Conservation (phyloP, 2,113 vertebrate genomes). For the Scomber scombrus region DNA sequence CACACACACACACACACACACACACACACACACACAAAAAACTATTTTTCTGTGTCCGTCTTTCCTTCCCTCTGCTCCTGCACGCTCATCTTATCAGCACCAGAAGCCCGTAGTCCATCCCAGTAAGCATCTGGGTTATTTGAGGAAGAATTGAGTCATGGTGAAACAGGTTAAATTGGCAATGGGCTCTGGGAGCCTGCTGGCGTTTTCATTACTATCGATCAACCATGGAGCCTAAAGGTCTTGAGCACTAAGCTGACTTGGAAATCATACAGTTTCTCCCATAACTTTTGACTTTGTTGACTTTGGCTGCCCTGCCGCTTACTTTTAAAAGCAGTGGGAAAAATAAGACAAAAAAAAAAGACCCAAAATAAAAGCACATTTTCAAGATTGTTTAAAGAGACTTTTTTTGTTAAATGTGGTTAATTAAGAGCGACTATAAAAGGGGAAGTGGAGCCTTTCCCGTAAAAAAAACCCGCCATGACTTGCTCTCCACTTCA, state of each 20-base stretch:
- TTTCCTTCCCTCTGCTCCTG: constrained; percentile 27
- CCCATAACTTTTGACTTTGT: constrained; percentile 37
- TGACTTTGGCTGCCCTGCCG: constrained; percentile 26
- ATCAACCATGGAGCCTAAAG: constrained; percentile 71
- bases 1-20: constrained; percentile 14
- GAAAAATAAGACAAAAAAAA: constrained; percentile 25
- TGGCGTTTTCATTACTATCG: constrained; percentile 70
- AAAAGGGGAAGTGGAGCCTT: background rate
- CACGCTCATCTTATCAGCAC: constrained; percentile 58
- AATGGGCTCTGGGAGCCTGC: constrained; percentile 61
- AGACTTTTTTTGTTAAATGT: background rate
- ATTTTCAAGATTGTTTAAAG: constrained; percentile 14
- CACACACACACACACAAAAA: background rate
- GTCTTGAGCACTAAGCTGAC: constrained; percentile 42
- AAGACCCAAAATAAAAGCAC: constrained; percentile 29
- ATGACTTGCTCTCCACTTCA: constrained; percentile 4
- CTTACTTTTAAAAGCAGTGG: constrained; percentile 20
- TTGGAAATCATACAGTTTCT: constrained; percentile 34
- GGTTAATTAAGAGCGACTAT: background rate
- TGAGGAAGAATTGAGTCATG: constrained; percentile 73
- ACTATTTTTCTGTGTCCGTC: constrained; percentile 28
- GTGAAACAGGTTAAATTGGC: constrained; percentile 70
- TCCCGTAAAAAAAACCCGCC: too few species aligned
- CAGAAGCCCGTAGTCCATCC: constrained; percentile 55
- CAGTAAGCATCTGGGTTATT: constrained; percentile 62